Base-by-base conservation (phyloP, 2,797 vertebrate genomes). In the Amphiprion clarkii region DNA sequence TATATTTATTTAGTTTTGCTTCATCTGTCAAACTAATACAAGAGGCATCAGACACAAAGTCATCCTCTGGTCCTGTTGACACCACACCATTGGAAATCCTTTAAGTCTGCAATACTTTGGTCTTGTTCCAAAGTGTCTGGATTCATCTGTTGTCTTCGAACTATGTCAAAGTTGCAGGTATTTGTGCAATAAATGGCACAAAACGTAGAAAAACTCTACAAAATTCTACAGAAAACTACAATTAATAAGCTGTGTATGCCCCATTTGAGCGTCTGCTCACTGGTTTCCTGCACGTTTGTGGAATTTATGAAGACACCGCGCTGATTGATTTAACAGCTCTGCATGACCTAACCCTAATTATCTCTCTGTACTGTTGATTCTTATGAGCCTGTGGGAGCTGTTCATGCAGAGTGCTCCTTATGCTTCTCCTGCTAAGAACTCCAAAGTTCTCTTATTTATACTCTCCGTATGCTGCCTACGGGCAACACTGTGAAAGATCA, bases 321-420 rank as follows among this genome's bases (percentile, higher is more conserved):
- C 27, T 67, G 78, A 85, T 59, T 74, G 67, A 81, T 81, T 71
- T 51, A 71, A 27, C 16, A 5, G 54, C 74, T 78, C 59, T 64
- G 72, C 70, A 51, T 78, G 73, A 71, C 67, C 51, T 67, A 31
- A 67, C 33, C 54, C 53, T 84, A 68, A 84, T 84, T 84, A 81
- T 59, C 56, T 81, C 56, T 63, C 48, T 75, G 73, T 72, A 67
- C 73, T 74, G 61, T 63, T 52, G 71, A 73, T 68, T 73, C 49
- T 59, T 56, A 51, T 55, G 67, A 67, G 69, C 27, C 64, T 13
- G 58, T 25, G 61, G 29, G 31, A 80, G 57, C 54, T 39, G 33
- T 55, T 78, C 40, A 75, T 49, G 49, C 49, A 64, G 36, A 59
- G 55, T 9, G 7, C 31, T 49, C 52, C 25, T 57, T 52, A 21